A percentile compares a stretch with the other conserved stretches of the same genome.
These are phyloP conservation scores for Anolis carolinensis DNA, from an alignment of 2,113 vertebrate species.

Conservation along the genomic window DNA sequence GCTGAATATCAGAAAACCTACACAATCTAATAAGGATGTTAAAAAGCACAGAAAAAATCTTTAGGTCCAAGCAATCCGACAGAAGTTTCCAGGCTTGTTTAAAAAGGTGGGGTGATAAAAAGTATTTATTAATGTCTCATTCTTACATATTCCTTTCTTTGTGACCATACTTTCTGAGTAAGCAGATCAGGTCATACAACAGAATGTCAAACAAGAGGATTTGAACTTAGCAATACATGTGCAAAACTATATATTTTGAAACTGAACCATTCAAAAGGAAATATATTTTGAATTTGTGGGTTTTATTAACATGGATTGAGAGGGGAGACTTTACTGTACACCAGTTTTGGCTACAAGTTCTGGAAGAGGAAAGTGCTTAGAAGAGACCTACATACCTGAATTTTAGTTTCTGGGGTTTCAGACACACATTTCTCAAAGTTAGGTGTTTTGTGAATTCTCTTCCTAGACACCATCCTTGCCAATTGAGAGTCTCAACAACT, in stretches of 20 bases:
- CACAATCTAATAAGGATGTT: background rate
- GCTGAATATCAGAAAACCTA: background rate
- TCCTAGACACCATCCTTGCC: conserved; percentile 86
- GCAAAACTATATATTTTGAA: background rate
- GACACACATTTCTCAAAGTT: conserved; percentile 83
- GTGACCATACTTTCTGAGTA: background rate
- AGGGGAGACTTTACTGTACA: background rate
- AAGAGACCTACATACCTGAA: conserved; percentile 77
- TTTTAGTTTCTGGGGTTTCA: conserved; percentile 84
- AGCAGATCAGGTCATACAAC: background rate
- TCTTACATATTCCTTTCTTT: background rate
- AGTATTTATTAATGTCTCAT: background rate
- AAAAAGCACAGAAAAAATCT: background rate
- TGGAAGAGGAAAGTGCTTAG: background rate
- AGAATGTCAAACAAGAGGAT: background rate
- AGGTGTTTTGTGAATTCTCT: conserved; percentile 83
- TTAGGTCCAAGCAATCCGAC: background rate
- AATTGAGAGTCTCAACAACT: conserved; percentile 78
- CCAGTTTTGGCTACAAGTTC: background rate
- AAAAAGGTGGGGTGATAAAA: background rate
- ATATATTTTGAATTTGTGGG: background rate
- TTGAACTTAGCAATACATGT: background rate
- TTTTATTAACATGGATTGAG: background rate
- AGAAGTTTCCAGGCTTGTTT: background rate
- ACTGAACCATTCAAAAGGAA: background rate